These are phyloP conservation scores for Eudyptes chrysolophus DNA, from an alignment of 2,113 vertebrate species.

Conservation along the genomic window DNA sequence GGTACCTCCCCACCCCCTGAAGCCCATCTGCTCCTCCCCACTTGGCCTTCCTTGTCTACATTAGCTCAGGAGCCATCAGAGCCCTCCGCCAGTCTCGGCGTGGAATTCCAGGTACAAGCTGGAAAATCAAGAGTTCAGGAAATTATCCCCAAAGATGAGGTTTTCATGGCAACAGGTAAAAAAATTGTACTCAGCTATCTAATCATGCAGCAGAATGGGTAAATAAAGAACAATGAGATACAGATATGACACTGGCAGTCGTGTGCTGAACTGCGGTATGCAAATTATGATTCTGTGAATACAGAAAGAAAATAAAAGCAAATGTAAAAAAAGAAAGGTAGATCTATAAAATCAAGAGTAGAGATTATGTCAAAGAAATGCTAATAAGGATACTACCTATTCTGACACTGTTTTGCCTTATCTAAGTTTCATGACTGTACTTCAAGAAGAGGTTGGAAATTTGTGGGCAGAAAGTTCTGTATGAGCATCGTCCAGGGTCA, in stretches of 20 bases:
- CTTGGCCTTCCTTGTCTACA: neutral
- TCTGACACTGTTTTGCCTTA: neutral
- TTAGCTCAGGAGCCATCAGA: neutral
- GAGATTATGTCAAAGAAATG: neutral
- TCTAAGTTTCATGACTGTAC: neutral
- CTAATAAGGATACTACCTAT: neutral
- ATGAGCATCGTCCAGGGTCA: neutral
- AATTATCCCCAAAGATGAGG: neutral
- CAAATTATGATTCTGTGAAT: neutral
- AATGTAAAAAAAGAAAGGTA: neutral
- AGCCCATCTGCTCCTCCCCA: neutral
- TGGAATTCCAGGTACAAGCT: neutral
- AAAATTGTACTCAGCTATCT: neutral
- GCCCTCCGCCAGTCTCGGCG: fast-evolving
- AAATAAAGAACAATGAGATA: neutral
- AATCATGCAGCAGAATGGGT: neutral
- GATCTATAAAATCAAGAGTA: neutral
- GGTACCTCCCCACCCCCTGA: neutral
- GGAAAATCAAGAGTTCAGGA: neutral
- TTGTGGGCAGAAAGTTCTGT: neutral
- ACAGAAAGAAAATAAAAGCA: neutral
- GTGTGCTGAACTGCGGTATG: neutral
- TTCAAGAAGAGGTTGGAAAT: neutral
- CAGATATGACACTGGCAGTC: neutral
- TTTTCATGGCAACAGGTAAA: neutral